A percentile compares a stretch with the other conserved stretches of the same genome.
These are phyloP conservation scores for Setipinna tenuifilis DNA, from an alignment of 2,797 vertebrate species.

Conservation along the genomic window DNA sequence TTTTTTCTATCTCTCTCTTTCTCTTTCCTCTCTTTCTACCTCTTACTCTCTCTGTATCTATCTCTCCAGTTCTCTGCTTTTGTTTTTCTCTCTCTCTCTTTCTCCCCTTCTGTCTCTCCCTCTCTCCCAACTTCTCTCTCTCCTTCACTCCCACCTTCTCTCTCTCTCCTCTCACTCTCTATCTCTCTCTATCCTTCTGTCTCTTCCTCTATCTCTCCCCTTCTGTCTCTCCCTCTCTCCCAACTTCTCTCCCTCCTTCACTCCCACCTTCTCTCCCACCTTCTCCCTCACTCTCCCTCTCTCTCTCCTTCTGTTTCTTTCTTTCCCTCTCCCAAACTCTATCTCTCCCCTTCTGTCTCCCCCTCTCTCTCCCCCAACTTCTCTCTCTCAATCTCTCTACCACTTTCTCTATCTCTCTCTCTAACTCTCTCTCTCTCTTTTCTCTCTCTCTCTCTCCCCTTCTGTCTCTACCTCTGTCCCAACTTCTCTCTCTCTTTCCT, in stretches of 20 bases:
- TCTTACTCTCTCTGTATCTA: no score
- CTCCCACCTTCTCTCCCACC: no score
- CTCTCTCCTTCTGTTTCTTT: neutral
- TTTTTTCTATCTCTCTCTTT: constrained; percentile 16
- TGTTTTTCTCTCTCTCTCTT: constrained; percentile 15
- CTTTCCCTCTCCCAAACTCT: neutral
- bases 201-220: neutral
- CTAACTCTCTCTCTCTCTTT: neutral
- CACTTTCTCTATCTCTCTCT: constrained; percentile 43
- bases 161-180: no score
- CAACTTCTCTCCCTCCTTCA: no score
- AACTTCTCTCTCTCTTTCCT: neutral
- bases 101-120: constrained; percentile 51
- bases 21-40: no score
- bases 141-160: constrained; percentile 35
- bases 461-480: neutral
- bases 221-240: constrained; percentile 2
- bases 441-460: neutral
- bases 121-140: constrained; percentile 9
- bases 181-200: neutral
- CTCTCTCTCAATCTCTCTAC: neutral
- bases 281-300: constrained; percentile 39
- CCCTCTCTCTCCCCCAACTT: neutral
- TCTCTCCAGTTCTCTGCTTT: no score
- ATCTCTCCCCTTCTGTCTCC: neutral